Conservation (phyloP, 2,113 vertebrate species). For the Alligator mississippiensis region DNA sequence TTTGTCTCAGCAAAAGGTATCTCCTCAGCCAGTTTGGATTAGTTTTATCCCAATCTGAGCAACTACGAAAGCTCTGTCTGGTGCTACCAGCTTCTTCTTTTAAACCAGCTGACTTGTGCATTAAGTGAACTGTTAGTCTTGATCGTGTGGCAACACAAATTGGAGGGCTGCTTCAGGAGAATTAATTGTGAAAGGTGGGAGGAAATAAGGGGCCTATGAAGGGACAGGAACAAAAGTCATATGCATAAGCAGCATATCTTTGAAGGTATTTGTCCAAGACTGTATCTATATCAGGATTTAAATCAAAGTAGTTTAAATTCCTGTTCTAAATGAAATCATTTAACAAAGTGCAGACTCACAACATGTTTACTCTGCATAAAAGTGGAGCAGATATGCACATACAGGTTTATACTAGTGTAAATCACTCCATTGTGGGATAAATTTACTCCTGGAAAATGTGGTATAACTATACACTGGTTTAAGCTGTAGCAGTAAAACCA, state of each 20-base stretch:
- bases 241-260: neutral
- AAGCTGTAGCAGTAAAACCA: no score
- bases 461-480: no score
- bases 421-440: no score
- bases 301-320: neutral
- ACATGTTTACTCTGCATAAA: no score
- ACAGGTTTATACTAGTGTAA: no score
- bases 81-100: neutral
- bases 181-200: neutral
- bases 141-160: neutral
- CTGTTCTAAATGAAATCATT: no score
- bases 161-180: neutral
- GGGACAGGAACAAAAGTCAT: neutral
- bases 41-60: neutral
- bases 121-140: neutral
- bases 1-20: neutral
- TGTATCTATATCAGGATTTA: neutral
- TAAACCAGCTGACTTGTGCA: rapidly evolving
- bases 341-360: no score
- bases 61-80: neutral
- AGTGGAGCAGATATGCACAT: no score
- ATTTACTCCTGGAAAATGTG: no score
- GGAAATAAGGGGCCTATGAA: neutral
- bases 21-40: neutral
- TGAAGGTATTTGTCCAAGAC: neutral